A percentile compares a stretch with the other conserved stretches of the same genome.
Evolutionary conservation across 2,113 vertebrate species (phyloP).

Genomic region (Morone chrysops): DNA sequence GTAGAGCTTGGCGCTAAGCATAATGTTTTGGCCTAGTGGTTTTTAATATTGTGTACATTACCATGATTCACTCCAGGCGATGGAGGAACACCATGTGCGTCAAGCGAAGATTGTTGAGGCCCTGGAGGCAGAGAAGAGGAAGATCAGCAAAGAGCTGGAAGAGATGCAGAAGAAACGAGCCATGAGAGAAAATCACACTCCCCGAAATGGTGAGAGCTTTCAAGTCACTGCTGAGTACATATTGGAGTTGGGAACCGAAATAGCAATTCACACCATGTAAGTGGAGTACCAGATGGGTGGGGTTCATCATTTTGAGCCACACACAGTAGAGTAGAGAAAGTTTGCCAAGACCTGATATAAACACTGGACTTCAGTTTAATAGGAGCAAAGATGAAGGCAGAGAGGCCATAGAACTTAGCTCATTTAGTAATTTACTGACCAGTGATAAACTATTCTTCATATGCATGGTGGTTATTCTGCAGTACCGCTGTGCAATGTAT

Average conservation of each 20-base stretch:
- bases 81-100: conserved; percentile 89
- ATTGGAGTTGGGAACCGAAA: neutral
- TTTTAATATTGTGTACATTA: conserved; percentile 58
- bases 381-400: neutral
- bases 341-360: neutral
- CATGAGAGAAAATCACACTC: conserved; percentile 66
- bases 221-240: neutral
- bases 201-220: conserved; percentile 66
- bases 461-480: neutral
- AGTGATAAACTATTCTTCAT: too few species aligned
- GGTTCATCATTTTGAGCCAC: neutral
- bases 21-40: conserved; percentile 27
- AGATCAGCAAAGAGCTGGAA: conserved; percentile 90
- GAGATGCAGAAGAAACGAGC: conserved; percentile 85
- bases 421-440: neutral
- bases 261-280: neutral
- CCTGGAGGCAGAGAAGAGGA: conserved; percentile 93
- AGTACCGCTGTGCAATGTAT: neutral
- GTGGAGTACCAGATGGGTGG: conserved; percentile 2
- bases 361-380: neutral
- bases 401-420: neutral
- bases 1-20: conserved; percentile 10
- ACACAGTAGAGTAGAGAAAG: neutral
- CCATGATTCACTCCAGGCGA: conserved; percentile 82
- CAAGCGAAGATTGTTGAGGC: conserved; percentile 93